Conservation (phyloP, 2,113 vertebrate genomes). For the Callipepla squamata region DNA sequence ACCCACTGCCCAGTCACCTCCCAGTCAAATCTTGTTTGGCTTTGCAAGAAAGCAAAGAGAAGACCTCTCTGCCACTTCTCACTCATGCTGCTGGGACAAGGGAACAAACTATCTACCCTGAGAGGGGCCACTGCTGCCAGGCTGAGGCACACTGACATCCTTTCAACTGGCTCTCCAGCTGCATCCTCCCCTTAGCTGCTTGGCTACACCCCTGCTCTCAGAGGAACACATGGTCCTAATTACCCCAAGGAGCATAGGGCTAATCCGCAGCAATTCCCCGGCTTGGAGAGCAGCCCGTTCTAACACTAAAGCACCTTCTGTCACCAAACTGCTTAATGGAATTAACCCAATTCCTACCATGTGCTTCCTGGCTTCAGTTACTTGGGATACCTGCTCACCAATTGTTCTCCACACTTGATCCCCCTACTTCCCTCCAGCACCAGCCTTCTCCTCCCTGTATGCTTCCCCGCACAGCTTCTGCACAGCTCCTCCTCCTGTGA, state of each 20-base stretch:
- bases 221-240: constrained; percentile 84
- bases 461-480: neutral
- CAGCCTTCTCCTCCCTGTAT: neutral
- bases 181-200: constrained; percentile 69
- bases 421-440: constrained; percentile 43
- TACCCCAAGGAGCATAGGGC: constrained; percentile 80
- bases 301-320: constrained; percentile 87
- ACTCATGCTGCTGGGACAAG: neutral
- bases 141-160: constrained; percentile 29
- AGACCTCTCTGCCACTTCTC: neutral
- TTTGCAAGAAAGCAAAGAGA: neutral
- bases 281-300: constrained; percentile 78
- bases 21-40: neutral
- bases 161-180: constrained; percentile 54
- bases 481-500: neutral
- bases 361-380: constrained; percentile 78
- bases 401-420: constrained; percentile 74
- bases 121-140: constrained; percentile 36
- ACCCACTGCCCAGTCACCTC: neutral
- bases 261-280: constrained; percentile 81
- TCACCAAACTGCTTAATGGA: constrained; percentile 89
- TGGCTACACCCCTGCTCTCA: constrained; percentile 75
- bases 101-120: neutral
- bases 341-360: constrained; percentile 87
- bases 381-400: constrained; percentile 78